Evolutionary conservation across 2,888 invertebrate species (phyloP).

Genomic region (Pristionchus entomophagus): DNA sequence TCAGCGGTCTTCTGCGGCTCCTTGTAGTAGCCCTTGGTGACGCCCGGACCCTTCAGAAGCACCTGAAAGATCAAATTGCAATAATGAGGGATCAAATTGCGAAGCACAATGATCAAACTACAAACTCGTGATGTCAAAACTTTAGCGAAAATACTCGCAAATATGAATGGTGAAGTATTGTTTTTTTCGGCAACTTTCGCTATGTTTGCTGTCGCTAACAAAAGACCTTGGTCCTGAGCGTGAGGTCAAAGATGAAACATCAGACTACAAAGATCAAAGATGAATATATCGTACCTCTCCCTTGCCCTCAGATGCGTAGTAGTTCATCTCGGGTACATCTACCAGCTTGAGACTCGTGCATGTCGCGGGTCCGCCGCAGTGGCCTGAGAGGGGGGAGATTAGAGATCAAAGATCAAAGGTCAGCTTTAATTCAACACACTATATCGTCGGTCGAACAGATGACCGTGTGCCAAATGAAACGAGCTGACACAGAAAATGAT

Average conservation of each 20-base stretch:
- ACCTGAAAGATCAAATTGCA: conserved; percentile 4
- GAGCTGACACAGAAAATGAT: no score
- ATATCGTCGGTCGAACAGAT: no score
- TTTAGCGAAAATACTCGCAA: no score
- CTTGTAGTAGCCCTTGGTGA: conserved; percentile 72
- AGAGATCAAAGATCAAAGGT: not conserved
- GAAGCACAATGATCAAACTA: no score
- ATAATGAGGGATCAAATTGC: no score
- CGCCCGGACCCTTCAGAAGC: conserved; percentile 67
- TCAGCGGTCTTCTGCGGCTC: conserved; percentile 92
- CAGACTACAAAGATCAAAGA: conserved; percentile 78
- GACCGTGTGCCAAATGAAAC: no score
- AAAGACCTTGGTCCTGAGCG: not conserved
- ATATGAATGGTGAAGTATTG: no score
- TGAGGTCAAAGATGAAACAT: not conserved
- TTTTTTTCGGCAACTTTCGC: no score
- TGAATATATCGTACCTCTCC: conserved; percentile 79
- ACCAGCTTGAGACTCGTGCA: conserved; percentile 76
- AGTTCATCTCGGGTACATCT: conserved; percentile 75
- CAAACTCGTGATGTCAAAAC: no score
- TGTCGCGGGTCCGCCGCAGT: conserved; percentile 64
- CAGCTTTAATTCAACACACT: no score
- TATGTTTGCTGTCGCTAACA: no score
- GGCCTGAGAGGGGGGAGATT: conserved; percentile 55
- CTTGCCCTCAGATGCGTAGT: conserved; percentile 66